phyloP scores from a whole-genome alignment of 2,797 vertebrate species.

The Periparus ater region DNA sequence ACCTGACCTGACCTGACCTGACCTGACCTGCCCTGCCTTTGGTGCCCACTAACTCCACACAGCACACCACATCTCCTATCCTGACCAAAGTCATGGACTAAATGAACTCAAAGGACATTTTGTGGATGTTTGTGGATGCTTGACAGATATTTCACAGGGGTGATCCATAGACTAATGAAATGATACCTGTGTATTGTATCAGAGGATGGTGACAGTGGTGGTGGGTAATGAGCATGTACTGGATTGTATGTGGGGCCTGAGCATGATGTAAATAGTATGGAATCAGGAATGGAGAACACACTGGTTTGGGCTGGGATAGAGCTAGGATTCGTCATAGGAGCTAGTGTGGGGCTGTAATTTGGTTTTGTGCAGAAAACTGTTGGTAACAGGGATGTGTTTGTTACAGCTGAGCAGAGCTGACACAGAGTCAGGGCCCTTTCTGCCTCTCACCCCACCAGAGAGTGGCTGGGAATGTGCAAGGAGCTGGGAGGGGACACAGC shows the following conservation, averaged over 20 bases:
- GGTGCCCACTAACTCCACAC: not conserved
- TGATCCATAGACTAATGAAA: not conserved
- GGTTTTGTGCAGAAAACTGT: not conserved
- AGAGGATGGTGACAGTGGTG: not conserved
- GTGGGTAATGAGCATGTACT: not conserved
- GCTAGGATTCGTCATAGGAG: not conserved
- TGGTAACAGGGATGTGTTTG: not conserved
- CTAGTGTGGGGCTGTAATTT: not conserved
- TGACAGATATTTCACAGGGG: not conserved
- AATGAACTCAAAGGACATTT: not conserved
- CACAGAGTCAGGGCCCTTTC: fast-evolving
- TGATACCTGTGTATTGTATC: not conserved
- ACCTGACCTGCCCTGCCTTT: not conserved
- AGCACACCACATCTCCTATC: not conserved
- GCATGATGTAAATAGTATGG: not conserved
- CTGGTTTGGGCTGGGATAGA: not conserved
- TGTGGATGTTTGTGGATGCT: not conserved
- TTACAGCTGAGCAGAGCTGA: not conserved
- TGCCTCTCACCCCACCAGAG: not conserved
- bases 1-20: not conserved
- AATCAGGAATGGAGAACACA: not conserved
- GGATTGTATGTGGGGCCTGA: not conserved
- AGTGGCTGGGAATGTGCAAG: not conserved
- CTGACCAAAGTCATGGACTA: not conserved
- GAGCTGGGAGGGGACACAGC: not conserved